Percentiles rank a stretch among this genome's conserved stretches.
These are phyloP conservation scores for Elephantulus edwardii DNA, from an alignment of 2,113 vertebrate genomes.

Conservation along the genomic window DNA sequence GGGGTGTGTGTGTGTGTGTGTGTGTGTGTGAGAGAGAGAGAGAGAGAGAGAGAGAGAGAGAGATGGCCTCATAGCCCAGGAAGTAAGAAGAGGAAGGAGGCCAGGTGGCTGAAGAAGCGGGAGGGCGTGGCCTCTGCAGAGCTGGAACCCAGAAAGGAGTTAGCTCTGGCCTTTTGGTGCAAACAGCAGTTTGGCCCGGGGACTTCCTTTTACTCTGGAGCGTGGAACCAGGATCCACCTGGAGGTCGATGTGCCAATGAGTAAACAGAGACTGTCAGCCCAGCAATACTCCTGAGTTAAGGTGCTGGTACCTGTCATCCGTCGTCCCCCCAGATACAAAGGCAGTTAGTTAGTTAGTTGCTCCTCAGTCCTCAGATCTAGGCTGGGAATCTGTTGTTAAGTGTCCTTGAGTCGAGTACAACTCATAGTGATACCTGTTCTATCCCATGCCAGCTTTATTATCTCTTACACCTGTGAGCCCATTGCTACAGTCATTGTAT, in stretches of 20 bases:
- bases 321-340: neutral
- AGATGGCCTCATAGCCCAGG: neutral
- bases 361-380: neutral
- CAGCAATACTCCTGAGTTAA: neutral
- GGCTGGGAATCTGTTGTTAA: neutral
- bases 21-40: too few relatives aligned
- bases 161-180: neutral
- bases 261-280: neutral
- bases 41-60: too few relatives aligned
- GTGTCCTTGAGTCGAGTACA: neutral
- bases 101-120: neutral
- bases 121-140: constrained; percentile 10
- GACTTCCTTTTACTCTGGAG: neutral
- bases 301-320: neutral
- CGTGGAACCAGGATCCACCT: neutral
- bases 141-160: neutral
- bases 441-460: too few relatives aligned
- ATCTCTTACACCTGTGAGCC: too few relatives aligned
- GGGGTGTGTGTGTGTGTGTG: too few relatives aligned
- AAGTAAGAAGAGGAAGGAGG: neutral
- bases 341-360: too few relatives aligned
- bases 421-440: too few relatives aligned
- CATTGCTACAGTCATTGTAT: too few relatives aligned
- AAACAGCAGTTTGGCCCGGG: neutral
- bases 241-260: neutral